These are phyloP conservation scores for Peromyscus californicus DNA, from an alignment of 2,113 vertebrate genomes.

Conservation along the genomic window DNA sequence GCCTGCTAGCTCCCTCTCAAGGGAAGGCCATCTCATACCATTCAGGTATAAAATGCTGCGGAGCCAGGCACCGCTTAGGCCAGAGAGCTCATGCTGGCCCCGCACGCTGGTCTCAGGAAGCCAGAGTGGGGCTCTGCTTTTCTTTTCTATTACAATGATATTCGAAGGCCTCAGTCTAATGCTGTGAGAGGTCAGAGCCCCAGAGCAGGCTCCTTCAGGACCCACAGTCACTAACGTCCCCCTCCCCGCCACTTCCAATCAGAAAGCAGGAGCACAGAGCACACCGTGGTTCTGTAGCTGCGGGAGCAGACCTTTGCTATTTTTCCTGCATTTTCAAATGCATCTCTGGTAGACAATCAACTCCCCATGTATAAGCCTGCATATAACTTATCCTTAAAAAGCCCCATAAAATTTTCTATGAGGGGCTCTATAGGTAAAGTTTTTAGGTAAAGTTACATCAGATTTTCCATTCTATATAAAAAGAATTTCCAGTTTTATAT, in stretches of 20 bases:
- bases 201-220: too few relatives aligned
- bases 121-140: neutral
- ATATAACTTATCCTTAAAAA: neutral
- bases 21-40: neutral
- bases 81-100: neutral
- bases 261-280: neutral
- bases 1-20: neutral
- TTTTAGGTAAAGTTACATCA: neutral
- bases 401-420: neutral
- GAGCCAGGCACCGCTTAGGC: rapidly evolving
- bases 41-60: neutral
- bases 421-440: neutral
- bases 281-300: neutral
- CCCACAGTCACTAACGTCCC: neutral
- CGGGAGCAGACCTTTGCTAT: neutral
- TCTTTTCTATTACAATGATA: too few relatives aligned
- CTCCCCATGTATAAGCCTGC: neutral
- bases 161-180: neutral
- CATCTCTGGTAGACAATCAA: neutral
- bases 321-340: neutral
- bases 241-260: neutral
- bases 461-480: neutral
- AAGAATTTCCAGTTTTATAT: neutral
- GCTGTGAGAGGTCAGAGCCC: too few relatives aligned
- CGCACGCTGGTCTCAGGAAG: rapidly evolving